Base-by-base conservation (phyloP, 2,113 vertebrate genomes). In the Rutilus rutilus region DNA sequence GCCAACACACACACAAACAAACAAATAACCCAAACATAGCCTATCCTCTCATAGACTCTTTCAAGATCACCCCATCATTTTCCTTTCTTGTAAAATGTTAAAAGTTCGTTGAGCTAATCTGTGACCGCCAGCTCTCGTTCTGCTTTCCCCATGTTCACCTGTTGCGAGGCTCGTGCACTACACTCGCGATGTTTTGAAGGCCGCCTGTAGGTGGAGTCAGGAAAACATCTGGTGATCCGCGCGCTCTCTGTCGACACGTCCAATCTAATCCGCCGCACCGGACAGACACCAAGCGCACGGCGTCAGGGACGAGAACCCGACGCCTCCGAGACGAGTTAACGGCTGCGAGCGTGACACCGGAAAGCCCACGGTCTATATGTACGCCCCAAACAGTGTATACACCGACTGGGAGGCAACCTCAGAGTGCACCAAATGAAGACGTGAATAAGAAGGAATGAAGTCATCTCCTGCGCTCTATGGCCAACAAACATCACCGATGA, bases 201-300 rank as follows among this genome's bases (percentile, higher is more conserved):
- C 79, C 62, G 85, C 83, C 89, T 77, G 85, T 86, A 88, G 89
- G 87, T 86, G 89, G 89, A 83, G 89, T 85, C 64, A 79, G 30
- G 77, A 78, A 87, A 78, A 87, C 88, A 85, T 89, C 80, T 84
- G 84, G 75, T 79, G 71, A 42, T 82, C 85, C 74, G 82, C 54
- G 60, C 77, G 21, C 83, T 57, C 33, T 64, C 60, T 42, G 77
- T 54, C 84, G 77, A 52, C 59, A 65, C 74, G 47, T 65, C 36
- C 47, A 67, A 47, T 83, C 78, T 65, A 27, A 67, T 71, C 14
- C 42, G 42, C 57, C 75, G 76, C 36, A 62, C 65, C 78, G 67
- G 85, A 75, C 50, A 30, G 85, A 75, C 50, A 30, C 25, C n/a
- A 23, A 15, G 50, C 62, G 62, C 76, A 71, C 30, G 52, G 50